phyloP scores from a whole-genome alignment of 2,888 invertebrate genomes.

The Tetrapedia diversipes region DNA sequence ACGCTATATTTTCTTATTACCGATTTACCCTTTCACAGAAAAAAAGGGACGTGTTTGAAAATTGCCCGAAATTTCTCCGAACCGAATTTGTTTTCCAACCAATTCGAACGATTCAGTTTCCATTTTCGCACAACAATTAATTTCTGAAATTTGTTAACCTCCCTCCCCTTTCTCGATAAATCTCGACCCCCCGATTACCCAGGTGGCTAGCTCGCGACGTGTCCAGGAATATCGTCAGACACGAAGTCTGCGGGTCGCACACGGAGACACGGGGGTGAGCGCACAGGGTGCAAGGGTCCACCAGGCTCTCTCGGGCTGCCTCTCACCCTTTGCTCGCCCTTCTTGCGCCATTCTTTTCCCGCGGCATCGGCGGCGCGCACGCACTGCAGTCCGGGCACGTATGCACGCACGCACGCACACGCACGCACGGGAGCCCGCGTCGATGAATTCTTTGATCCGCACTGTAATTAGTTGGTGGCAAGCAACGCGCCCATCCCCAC shows the following conservation, averaged over 20 bases:
- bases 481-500: slow-evolving; percentile 57
- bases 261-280: neutral
- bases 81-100: no score
- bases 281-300: slow-evolving; percentile 34
- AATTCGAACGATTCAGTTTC: no score
- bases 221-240: slow-evolving; percentile 36
- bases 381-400: slow-evolving; percentile 12
- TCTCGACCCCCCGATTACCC: neutral
- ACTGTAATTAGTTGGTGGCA: slow-evolving; percentile 81
- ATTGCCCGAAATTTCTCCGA: no score
- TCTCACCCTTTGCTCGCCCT: slow-evolving; percentile 62
- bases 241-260: slow-evolving; percentile 14
- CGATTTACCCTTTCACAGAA: no score
- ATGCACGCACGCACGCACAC: slow-evolving; percentile 24
- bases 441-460: slow-evolving; percentile 82
- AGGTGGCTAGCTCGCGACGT: neutral
- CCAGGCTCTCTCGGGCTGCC: slow-evolving; percentile 38
- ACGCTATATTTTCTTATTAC: no score
- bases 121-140: no score
- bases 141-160: no score
- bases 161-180: neutral
- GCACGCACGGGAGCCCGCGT: slow-evolving; percentile 58
- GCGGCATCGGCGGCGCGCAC: slow-evolving; percentile 41
- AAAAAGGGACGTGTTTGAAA: no score
- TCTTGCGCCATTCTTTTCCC: slow-evolving; percentile 59